Conservation (phyloP, 2,797 vertebrate genomes). For the Eupleurogrammus muticus region DNA sequence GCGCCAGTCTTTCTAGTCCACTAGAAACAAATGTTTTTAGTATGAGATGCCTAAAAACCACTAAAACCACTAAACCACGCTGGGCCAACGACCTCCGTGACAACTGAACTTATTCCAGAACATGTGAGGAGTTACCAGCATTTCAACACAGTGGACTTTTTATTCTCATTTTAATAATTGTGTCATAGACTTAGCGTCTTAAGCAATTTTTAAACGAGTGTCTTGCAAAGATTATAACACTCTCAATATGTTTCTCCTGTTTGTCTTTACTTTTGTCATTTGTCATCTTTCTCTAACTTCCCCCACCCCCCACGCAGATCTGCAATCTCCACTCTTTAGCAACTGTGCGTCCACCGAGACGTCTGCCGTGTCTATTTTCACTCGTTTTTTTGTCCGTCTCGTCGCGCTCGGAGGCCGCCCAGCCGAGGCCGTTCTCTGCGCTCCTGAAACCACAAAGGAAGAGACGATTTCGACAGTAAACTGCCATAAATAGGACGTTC, state of each 20-base stretch:
- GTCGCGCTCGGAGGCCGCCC: constrained; percentile 17
- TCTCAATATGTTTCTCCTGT: not conserved
- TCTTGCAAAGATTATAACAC: too few species aligned
- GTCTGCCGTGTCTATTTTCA: constrained; percentile 40
- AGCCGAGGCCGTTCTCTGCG: constrained; percentile 27
- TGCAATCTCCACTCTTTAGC: constrained; percentile 45
- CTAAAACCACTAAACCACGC: constrained; percentile 6
- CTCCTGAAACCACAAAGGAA: constrained; percentile 52
- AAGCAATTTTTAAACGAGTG: not conserved
- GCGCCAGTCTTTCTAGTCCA: not conserved
- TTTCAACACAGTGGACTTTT: not conserved
- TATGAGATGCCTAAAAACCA: not conserved
- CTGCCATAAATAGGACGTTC: constrained; percentile 28
- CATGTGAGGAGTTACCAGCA: not conserved
- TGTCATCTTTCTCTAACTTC: constrained; percentile 4
- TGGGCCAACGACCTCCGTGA: not conserved
- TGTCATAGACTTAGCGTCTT: not conserved
- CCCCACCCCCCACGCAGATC: constrained; percentile 36
- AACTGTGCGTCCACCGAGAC: constrained; percentile 37
- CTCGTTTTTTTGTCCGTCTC: constrained; percentile 16
- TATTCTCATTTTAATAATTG: not conserved
- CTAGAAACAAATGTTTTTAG: not conserved
- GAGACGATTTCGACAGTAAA: constrained; percentile 37
- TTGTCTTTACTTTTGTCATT: not conserved
- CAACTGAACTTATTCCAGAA: not conserved